phyloP scores from a whole-genome alignment of 1,140 invertebrate species.

The Hirudo medicinalis region DNA sequence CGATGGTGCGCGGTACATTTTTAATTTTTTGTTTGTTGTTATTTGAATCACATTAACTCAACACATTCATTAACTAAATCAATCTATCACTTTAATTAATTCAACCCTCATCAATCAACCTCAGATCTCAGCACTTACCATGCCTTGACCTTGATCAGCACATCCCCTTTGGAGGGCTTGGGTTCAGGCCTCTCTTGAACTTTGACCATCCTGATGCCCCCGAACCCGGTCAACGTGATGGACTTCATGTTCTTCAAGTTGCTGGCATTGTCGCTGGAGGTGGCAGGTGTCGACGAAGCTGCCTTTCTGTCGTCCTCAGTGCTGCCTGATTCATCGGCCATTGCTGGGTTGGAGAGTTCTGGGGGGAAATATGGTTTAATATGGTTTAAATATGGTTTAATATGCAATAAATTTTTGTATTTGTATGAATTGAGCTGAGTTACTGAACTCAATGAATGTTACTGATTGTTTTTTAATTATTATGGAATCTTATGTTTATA shows the following conservation, averaged over 20 bases:
- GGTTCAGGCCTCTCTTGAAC: slow-evolving; percentile 64
- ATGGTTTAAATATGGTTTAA: too few species aligned
- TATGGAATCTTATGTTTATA: too few species aligned
- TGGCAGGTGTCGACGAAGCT: background rate
- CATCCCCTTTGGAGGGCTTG: slow-evolving; percentile 57
- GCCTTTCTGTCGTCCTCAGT: slow-evolving; percentile 9
- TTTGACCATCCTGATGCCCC: slow-evolving; percentile 68
- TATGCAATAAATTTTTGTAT: too few species aligned
- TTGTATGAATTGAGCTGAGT: too few species aligned
- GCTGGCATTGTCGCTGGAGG: slow-evolving; percentile 9
- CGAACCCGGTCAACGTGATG: slow-evolving; percentile 64
- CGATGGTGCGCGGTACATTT: too few species aligned
- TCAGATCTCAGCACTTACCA: slow-evolving; percentile 72
- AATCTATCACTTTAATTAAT: background rate
- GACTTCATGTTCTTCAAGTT: slow-evolving; percentile 39
- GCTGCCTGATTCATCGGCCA: background rate
- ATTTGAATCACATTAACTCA: too few species aligned
- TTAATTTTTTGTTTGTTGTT: too few species aligned
- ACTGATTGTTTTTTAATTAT: too few species aligned
- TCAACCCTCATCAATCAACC: too few species aligned
- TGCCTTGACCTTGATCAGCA: slow-evolving; percentile 66
- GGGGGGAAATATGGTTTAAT: background rate
- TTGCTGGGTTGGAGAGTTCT: background rate
- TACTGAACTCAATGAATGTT: too few species aligned
- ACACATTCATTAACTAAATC: background rate